Conservation (phyloP, 2,888 invertebrate genomes). For the Tenthredo scrophulariae region DNA sequence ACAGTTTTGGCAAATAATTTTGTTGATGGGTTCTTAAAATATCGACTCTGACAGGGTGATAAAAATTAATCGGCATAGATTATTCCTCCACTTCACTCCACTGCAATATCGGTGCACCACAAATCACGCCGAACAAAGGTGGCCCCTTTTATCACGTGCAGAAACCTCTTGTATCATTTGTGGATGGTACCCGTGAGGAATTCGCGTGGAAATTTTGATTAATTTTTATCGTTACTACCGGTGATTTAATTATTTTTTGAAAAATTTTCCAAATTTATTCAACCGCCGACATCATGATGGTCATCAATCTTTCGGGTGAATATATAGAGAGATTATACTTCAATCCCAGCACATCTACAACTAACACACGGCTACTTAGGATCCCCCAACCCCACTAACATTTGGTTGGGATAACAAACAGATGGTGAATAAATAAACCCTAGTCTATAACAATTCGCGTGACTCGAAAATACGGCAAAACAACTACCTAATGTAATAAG, state of each 20-base stretch:
- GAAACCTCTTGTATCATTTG: background rate
- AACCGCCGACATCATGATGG: background rate
- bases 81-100: background rate
- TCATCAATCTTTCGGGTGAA: background rate
- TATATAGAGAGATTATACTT: background rate
- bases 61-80: background rate
- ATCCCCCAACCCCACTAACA: background rate
- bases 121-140: slow-evolving; percentile 38
- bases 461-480: background rate
- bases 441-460: background rate
- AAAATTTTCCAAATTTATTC: too few relatives aligned
- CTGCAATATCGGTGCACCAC: slow-evolving; percentile 3
- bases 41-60: background rate
- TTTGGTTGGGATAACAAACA: background rate
- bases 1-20: background rate
- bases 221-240: background rate
- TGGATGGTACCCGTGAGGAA: background rate
- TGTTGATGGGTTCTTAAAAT: background rate
- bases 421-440: background rate
- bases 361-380: background rate
- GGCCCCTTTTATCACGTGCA: background rate
- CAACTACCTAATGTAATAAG: background rate
- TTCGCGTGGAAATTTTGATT: background rate
- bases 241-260: background rate
- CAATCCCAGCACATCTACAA: background rate